Base-by-base conservation (phyloP, 2,888 invertebrate species). In the Spilarctia lutea region DNA sequence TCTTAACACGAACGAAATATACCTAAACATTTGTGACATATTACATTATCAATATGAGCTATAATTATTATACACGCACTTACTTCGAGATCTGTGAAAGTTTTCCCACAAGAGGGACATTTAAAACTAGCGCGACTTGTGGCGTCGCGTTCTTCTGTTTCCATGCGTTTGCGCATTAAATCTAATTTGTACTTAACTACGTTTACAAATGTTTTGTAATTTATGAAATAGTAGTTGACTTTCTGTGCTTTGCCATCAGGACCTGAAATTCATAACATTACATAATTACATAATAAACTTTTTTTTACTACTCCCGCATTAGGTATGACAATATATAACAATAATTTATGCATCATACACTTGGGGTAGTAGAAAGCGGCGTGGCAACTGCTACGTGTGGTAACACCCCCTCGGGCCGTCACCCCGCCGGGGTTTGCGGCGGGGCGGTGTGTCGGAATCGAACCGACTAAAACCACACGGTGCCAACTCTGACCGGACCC, bases 101-200 rank as follows among this genome's bases (percentile, higher is more conserved):
- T 98, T 95, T 99, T 99, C 72, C 97, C 96, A 92, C 99, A 99
- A 72, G 97, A 96, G 7, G 98, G 98, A 90, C 99, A 99, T 89
- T 98, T 98, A 92, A 99, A 99, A 90, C 99, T 99, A 39, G 99
- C 98, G 79, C 99, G 96, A 90, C 98, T 99, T 0, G 99, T 99
- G 0, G 98, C 98, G 93, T 99, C 99, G 71, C 99, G 96, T 90
- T 99, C 99, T 90, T 99, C 99, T 0, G 98, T 98, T 92, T 99
- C 99, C 97, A 99, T 97, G 84, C 99, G 97, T 89, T 99, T 98
- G 75, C 99, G 97, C 98, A 99, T 99, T 89, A 99, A 96, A 94
- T 99, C 99, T 89, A 99, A 94, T 95, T 99, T 99, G 94, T 99
- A 99, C 93, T 99, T 99, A 0, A 99, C 98, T 24, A 99, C 99